Evolutionary conservation across 2,113 vertebrate genomes (phyloP).

Genomic region (Craseonycteris thonglongyai): DNA sequence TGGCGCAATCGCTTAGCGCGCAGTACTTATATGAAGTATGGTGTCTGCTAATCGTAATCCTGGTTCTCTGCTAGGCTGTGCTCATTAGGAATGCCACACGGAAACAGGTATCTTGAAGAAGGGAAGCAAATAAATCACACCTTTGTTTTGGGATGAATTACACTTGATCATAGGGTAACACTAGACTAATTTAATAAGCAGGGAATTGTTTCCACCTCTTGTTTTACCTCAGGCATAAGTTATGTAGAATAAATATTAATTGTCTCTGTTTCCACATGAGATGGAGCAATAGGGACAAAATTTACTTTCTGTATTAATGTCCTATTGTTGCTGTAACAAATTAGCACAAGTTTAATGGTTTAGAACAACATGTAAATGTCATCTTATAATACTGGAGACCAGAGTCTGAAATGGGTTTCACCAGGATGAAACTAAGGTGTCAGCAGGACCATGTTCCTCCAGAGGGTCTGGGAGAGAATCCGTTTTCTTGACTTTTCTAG

Average conservation of each 20-base stretch:
- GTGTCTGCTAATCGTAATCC: neutral
- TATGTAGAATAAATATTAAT: neutral
- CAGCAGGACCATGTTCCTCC: neutral
- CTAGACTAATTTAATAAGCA: neutral
- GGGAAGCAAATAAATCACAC: neutral
- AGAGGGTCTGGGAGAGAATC: neutral
- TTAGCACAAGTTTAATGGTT: neutral
- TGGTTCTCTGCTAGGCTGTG: neutral
- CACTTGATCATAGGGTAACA: neutral
- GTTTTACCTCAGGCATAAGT: neutral
- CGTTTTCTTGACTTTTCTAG: neutral
- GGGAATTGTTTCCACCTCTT: neutral
- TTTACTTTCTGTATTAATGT: neutral
- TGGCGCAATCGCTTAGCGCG: no score
- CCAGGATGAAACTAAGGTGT: neutral
- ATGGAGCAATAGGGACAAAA: neutral
- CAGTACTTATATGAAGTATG: no score
- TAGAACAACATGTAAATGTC: neutral
- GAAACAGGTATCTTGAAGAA: neutral
- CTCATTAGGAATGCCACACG: neutral
- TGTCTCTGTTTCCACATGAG: neutral
- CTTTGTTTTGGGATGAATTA: neutral
- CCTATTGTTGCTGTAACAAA: neutral
- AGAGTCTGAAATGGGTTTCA: neutral
- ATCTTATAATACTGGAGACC: neutral